Evolutionary conservation across 2,888 invertebrate genomes (phyloP), one percentile per base, ranked within the genome.

Genomic region (Cantharis lateralis): DNA sequence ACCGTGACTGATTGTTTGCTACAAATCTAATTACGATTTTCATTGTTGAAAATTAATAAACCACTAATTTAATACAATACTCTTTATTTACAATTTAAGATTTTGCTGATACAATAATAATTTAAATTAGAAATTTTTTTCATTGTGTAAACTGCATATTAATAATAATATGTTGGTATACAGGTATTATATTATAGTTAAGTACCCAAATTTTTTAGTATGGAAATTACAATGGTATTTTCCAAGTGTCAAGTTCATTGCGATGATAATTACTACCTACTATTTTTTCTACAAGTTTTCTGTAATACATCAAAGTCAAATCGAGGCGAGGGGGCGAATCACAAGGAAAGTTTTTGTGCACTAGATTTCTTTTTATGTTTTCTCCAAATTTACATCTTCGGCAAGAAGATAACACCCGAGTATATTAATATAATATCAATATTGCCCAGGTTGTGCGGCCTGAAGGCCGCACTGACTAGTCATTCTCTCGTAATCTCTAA

Each of bases 1-100:
- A 74, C 24, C 77, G 72, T 74, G 74, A 74, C 73, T 74, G 48
- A 48, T 48, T 48, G n/a, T 48, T 16, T 64, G 13, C 13, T 64
- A 20, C 18, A 18, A 20, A 16, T 64, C 64, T 64, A 64, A 64
- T 64, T 48, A 48, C 48, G n/a, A 48, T 48, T 48, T 48, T 48
- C 48, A 48, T 48, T 48, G 48, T 48, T 48, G 48, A 48, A n/a
- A 48, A n/a, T n/a, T 48, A 48, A 48, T 48, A 48, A n/a, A 48
- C 48, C 48, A 7, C n/a, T 2, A n/a, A 48, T 48, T n/a, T 48
- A n/a, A 48, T 48, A 48, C 48, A 11, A 32, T 13, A 32, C 7
- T 48, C 48, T 0, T 48, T 48, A 48, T 48, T 48, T 48, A 48
- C n/a, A 48, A n/a, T 48, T 32, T 32, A 32, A n/a, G 3, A n/a